Evolutionary conservation across 2,888 invertebrate genomes (phyloP), one percentile per base, ranked within the genome.

Genomic region (Diaperis boleti): DNA sequence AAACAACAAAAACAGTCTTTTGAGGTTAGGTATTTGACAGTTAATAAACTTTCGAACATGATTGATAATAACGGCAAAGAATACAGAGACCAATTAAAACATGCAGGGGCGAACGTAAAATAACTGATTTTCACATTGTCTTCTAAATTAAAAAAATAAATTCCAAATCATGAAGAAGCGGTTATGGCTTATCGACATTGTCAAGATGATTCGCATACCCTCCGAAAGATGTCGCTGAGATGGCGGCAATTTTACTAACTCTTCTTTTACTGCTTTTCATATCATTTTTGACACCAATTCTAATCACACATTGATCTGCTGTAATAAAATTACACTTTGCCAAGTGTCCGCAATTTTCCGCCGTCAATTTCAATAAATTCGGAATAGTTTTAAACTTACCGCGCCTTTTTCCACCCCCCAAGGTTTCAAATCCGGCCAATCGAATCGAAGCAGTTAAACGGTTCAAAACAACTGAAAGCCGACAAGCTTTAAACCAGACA

Each of bases 1-100:
- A 85, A 69, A 74, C 81, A 81, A 41, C 82, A 76, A 68, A 85
- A 85, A 72, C 83, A 83, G 67, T 81, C 82, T 70, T 83, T 84
- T 20, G 77, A 79, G 60, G 81, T 71, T 66, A 83, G 70, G 66
- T 81, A 84, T 64, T 83, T 81, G 11, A 86, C 79, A 8, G 69
- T 74, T 55, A 86, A 81, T 42, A 78, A 76, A 75, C 82, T 79
- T 63, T 82, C 80, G 63, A 82, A 80, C 85, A 85, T 85, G n/a
- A n/a, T 59, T 65, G 63, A 26, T 5, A n/a, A 3, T 31, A 10
- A 17, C 7, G 22, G 7, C 22, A 22, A 7, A 4, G 22, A 22
- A 22, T 22, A 22, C 22, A 22, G 22, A 22, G n/a, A n/a, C n/a
- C n/a, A n/a, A n/a, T n/a, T n/a, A n/a, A n/a, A n/a, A 22, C 22